Conservation (phyloP, 2,888 invertebrate genomes). For the Lithodes maja region DNA sequence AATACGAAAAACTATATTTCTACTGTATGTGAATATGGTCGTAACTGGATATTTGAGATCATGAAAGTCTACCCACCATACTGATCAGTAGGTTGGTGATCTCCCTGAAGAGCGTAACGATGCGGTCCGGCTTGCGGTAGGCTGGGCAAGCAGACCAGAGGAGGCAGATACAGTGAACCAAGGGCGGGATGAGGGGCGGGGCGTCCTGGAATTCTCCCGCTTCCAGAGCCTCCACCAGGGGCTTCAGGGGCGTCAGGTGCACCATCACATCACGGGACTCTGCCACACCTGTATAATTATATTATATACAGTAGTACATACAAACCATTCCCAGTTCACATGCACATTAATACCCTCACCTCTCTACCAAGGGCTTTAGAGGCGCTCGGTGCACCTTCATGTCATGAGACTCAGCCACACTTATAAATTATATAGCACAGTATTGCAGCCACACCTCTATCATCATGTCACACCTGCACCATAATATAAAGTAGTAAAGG, state of each 20-base stretch:
- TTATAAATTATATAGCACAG: too few relatives aligned
- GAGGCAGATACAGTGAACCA: conserved; percentile 90
- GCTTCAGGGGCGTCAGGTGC: conserved; percentile 88
- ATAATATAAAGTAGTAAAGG: too few relatives aligned
- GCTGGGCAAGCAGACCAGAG: conserved; percentile 92
- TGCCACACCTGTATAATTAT: conserved; percentile 80
- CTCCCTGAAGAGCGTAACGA: conserved; percentile 91
- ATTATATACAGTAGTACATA: neutral
- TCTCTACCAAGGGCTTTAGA: neutral
- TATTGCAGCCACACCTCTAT: too few relatives aligned
- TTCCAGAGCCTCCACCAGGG: conserved; percentile 84
- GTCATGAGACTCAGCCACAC: too few relatives aligned
- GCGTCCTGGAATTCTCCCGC: conserved; percentile 87
- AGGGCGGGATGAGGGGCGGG: conserved; percentile 83
- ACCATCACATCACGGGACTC: conserved; percentile 94
- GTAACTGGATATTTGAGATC: too few relatives aligned
- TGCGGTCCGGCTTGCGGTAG: conserved; percentile 91
- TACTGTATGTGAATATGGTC: too few relatives aligned
- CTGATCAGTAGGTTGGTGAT: conserved; percentile 93
- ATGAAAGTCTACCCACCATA: conserved; percentile 79
- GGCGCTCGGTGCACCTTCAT: too few relatives aligned
- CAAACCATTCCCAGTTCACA: neutral
- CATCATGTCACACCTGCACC: too few relatives aligned
- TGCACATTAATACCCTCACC: neutral
- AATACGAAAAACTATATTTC: too few relatives aligned